A percentile compares a stretch with the other conserved stretches of the same genome.
These are phyloP conservation scores for Emydocephalus ijimae DNA, from an alignment of 2,113 vertebrate genomes.

Conservation along the genomic window DNA sequence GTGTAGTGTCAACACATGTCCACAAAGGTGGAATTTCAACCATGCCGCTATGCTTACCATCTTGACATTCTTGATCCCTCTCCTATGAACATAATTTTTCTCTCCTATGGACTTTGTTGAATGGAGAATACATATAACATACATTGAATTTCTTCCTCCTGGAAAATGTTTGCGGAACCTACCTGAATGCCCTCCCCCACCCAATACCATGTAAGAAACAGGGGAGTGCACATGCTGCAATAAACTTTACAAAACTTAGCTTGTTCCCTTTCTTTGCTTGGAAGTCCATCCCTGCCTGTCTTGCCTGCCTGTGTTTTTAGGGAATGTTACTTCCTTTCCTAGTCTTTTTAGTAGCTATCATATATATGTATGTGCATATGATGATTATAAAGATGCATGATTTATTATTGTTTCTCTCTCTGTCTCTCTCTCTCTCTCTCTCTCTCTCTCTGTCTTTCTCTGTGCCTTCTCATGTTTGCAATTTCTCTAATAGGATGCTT, in stretches of 20 bases:
- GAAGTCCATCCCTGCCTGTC: conserved; percentile 31
- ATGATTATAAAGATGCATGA: conserved; percentile 35
- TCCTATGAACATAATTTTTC: background rate
- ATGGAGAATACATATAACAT: background rate
- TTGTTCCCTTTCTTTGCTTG: conserved; percentile 16
- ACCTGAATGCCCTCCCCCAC: background rate
- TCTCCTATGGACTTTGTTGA: background rate
- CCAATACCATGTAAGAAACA: conserved; percentile 25
- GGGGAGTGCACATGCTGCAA: conserved; percentile 18
- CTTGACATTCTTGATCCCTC: background rate
- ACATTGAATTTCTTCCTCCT: background rate
- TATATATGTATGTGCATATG: conserved; percentile 16
- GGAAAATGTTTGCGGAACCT: background rate
- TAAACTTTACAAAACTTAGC: conserved; percentile 23
- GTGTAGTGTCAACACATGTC: background rate
- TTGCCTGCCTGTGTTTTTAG: conserved; percentile 41
- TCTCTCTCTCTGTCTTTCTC: conserved; percentile 52
- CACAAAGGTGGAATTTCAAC: background rate
- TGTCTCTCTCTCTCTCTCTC: conserved; percentile 55
- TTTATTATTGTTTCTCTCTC: conserved; percentile 34
- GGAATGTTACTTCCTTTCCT: conserved; percentile 35
- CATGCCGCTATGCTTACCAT: background rate
- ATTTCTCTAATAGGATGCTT: conserved; percentile 48
- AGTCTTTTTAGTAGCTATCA: conserved; percentile 27
- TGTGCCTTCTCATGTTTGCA: conserved; percentile 37